These are phyloP conservation scores for Cassiopea xamachana DNA, from an alignment of 30 jellyfish, hydroid and myxozoan genomes.

Conservation along the genomic window DNA sequence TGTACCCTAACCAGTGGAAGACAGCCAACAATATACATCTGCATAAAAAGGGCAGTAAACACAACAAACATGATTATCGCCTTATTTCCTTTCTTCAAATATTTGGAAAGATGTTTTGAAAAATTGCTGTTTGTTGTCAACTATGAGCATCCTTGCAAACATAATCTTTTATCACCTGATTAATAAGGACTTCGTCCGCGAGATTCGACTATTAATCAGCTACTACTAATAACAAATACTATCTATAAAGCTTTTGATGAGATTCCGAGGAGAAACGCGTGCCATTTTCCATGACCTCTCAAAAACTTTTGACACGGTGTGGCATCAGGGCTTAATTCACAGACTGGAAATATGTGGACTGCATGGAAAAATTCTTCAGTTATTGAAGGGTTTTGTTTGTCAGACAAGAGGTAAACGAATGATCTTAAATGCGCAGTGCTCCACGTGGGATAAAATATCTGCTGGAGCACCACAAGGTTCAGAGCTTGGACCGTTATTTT, in stretches of 20 bases:
- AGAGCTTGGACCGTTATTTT: constrained; percentile 56
- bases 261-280: constrained; percentile 53
- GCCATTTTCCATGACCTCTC: constrained; percentile 63
- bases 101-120: constrained; percentile 49
- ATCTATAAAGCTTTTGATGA: constrained; percentile 56
- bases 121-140: constrained; percentile 54
- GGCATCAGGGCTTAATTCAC: constrained; percentile 64
- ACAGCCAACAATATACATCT: constrained; percentile 51
- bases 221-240: constrained; percentile 40
- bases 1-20: constrained; percentile 63
- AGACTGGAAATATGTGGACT: constrained; percentile 35
- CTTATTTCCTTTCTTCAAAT: constrained; percentile 43
- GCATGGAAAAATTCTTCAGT: constrained; percentile 44
- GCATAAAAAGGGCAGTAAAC: constrained; percentile 67
- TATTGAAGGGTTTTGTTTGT: constrained; percentile 39
- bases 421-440: constrained; percentile 56
- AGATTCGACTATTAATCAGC: constrained; percentile 48
- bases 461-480: constrained; percentile 66
- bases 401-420: constrained; percentile 57
- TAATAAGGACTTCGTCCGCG: constrained; percentile 65
- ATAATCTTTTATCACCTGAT: constrained; percentile 50
- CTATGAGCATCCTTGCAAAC: constrained; percentile 52
- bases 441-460: constrained; percentile 38
- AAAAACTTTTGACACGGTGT: constrained; percentile 61
- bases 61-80: constrained; percentile 52